Evolutionary conservation across 2,888 invertebrate species (phyloP).

Genomic region (Blastobasis lacticolella): DNA sequence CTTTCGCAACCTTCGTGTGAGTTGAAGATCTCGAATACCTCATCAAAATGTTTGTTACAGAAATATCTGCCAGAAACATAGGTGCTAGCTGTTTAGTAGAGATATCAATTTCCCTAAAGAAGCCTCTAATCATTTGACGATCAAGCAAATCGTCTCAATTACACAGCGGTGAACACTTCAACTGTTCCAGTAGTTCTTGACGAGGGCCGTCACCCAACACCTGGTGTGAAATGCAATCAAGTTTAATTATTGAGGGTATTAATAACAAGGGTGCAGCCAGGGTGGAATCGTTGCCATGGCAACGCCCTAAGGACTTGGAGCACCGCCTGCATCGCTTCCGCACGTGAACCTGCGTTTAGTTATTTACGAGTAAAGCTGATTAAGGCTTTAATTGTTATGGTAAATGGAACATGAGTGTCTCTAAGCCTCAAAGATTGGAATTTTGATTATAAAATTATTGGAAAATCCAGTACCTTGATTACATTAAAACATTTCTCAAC

Average conservation of each 20-base stretch:
- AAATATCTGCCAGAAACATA: too few species aligned
- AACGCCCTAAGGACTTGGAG: slow-evolving; percentile 57
- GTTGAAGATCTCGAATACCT: slow-evolving; percentile 8
- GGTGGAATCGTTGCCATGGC: slow-evolving; percentile 57
- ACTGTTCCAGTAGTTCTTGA: slow-evolving; percentile 35
- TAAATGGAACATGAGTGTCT: slow-evolving; percentile 9
- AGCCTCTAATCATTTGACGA: too few species aligned
- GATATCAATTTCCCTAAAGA: too few species aligned
- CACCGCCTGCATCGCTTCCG: slow-evolving; percentile 50
- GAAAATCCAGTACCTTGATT: too few species aligned
- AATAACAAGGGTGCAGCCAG: slow-evolving; percentile 71
- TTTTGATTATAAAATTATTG: too few species aligned
- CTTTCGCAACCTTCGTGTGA: slow-evolving; percentile 12
- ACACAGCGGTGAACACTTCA: slow-evolving; percentile 11
- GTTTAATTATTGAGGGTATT: slow-evolving; percentile 73
- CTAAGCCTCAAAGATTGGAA: too few species aligned
- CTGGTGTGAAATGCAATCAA: slow-evolving; percentile 74
- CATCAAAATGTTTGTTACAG: too few species aligned
- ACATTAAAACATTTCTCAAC: too few species aligned
- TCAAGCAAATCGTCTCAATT: too few species aligned
- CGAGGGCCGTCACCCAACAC: slow-evolving; percentile 64
- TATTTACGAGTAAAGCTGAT: slow-evolving; percentile 66
- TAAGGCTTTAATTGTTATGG: slow-evolving; percentile 56
- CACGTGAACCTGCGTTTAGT: slow-evolving; percentile 34
- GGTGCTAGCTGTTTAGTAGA: too few species aligned